A percentile compares a stretch with the other conserved stretches of the same genome.
These are phyloP conservation scores for Myioborus miniatus DNA, from an alignment of 2,797 vertebrate species.

Conservation along the genomic window DNA sequence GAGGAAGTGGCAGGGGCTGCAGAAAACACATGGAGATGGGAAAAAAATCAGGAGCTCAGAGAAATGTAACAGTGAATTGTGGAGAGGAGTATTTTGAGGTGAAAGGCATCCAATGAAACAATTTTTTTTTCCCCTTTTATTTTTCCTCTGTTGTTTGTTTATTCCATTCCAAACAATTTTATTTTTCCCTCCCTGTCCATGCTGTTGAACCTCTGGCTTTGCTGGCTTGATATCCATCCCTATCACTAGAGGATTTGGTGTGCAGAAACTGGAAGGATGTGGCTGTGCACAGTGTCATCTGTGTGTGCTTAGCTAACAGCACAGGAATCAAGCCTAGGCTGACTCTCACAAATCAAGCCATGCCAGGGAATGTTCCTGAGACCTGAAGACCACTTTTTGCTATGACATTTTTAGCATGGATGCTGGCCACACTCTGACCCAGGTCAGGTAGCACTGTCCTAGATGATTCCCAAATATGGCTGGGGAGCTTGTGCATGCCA, in stretches of 20 bases:
- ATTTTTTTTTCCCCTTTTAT: fast-evolving
- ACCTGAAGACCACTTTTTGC: constrained; percentile 4
- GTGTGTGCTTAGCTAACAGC: not conserved
- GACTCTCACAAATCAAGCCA: not conserved
- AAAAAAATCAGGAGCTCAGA: not conserved
- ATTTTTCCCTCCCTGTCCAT: not conserved
- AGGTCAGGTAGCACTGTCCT: constrained; percentile 1
- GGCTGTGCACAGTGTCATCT: not conserved
- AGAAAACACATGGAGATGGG: not conserved
- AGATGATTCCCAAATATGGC: not conserved
- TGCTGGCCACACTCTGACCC: not conserved
- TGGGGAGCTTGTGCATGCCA: not conserved
- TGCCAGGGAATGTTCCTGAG: constrained; percentile 6
- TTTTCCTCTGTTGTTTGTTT: not conserved
- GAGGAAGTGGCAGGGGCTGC: constrained; percentile 21
- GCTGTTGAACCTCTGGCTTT: not conserved
- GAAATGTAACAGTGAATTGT: not conserved
- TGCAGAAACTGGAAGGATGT: not conserved
- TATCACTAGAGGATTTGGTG: not conserved
- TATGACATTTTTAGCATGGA: not conserved
- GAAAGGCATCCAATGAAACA: not conserved
- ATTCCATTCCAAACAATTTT: not conserved
- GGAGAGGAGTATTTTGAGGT: not conserved
- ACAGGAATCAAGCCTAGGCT: not conserved
- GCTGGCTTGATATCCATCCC: not conserved